Base-by-base conservation (phyloP, 2,888 invertebrate species). In the Hyles lineata region DNA sequence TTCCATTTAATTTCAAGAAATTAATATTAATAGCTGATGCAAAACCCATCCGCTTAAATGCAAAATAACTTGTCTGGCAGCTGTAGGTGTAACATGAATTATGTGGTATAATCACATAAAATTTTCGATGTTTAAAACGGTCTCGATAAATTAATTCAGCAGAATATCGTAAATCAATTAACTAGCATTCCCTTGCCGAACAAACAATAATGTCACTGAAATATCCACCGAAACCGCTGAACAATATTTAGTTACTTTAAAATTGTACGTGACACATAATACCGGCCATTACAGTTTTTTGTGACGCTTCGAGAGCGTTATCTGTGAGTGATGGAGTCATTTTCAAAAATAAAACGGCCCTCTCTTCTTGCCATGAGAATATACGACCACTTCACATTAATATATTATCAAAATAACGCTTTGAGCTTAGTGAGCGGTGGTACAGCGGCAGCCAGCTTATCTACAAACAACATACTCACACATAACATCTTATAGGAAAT, bases 281-380 rank as follows among this genome's bases (percentile, higher is more conserved):
- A 89, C 88, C 81, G 76, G 84, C 82, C 83, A 86, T 89, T 86
- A 91, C 82, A 85, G 83, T 85, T 90, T 89, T 89, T 90, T 89
- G 87, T 89, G 83, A 85, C 89, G 85, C 85, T 82, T 80, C 80
- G 80, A 83, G 84, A 82, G 85, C 91, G 88, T 93, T 93, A 92
- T 90, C 91, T 80, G 90, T 93, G 93, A 94, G 83, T 91, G 89
- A 93, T 94, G 92, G 89, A 88, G 91, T 89, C 89, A 92, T 93
- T 91, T 89, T 92, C 90, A 88, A 94, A 94, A 94, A 94, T 94
- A 93, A 93, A 92, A 87, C 90, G 85, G 87, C 88, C 86, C 89
- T 89, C 85, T 86, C 77, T 82, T 86, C 87, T 83, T 80, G 81
- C 83, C 77, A 85, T 86, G 88, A 87, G 88, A 89, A 92, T 87